Evolutionary conservation across 2,113 vertebrate genomes (phyloP).

Genomic region (Ranitomeya variabilis): DNA sequence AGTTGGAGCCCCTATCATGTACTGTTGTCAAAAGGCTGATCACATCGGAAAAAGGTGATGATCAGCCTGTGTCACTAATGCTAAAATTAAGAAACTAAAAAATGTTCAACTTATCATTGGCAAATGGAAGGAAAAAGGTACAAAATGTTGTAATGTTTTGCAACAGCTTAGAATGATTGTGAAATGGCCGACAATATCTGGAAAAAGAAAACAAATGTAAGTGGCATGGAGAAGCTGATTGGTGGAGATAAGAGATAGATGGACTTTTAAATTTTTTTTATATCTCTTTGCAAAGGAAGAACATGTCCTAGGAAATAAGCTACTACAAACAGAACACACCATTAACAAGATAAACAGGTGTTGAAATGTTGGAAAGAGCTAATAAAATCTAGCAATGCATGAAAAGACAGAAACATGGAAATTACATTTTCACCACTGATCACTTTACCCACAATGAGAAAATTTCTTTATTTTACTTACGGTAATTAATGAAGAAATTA

Average conservation of each 20-base stretch:
- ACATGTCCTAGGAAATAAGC: not conserved
- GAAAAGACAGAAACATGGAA: not conserved
- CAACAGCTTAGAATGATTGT: not conserved
- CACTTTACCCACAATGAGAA: too few species aligned
- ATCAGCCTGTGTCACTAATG: not conserved
- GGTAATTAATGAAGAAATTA: too few species aligned
- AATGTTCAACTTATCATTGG: too few species aligned
- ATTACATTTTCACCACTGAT: not conserved
- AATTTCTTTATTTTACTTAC: too few species aligned
- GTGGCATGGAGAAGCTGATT: not conserved
- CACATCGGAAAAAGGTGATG: too few species aligned
- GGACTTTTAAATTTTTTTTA: not conserved
- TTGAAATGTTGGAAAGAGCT: not conserved
- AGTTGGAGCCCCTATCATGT: too few species aligned
- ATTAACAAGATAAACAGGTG: not conserved
- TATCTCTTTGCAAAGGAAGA: not conserved
- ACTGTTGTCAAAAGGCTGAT: too few species aligned
- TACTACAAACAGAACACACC: not conserved
- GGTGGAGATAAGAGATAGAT: not conserved
- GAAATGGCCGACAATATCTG: not conserved
- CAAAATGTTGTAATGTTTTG: not conserved
- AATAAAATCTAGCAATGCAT: conserved; percentile 5
- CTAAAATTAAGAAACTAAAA: too few species aligned
- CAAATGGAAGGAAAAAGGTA: too few species aligned
- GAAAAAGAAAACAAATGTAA: not conserved